Evolutionary conservation across 30 jellyfish, hydroid and myxozoan genomes (phyloP), one percentile per base, ranked within the genome.

Genomic region (Hydractinia echinata): DNA sequence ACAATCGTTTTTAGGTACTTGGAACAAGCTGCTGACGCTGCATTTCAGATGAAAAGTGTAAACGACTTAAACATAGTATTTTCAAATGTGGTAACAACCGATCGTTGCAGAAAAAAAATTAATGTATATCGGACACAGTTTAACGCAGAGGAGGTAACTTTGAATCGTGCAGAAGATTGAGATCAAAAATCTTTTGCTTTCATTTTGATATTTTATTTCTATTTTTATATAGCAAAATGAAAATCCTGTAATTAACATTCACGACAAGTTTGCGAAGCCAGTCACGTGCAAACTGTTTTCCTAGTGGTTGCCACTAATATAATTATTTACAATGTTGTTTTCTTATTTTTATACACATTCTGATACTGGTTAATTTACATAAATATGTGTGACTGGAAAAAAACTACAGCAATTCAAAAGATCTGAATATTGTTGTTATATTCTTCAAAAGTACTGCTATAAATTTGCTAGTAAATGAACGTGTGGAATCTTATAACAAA

Each of bases 11-110:
- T 54, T 72, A 94, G 99, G 69, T 56, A 55, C 72, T 19, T 72
- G n/a, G 90, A 79, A n/a, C 84, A 88, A 77, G 99, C 99, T n/a
- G 97, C 97, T 30, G 99, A 94, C 49, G 80, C 89, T 10, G 99
- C 99, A 20, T 87, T 66, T 79, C 96, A 84, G 81, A 61, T 81
- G 61, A 85, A 77, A 79, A 87, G 92, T 76, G 66, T 88, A 16
- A 96, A 88, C 60, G 96, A 88, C 54, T 78, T 94, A 53, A 87
- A 88, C 76, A 61, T 85, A 39, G 61, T 94, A 13, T 67, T 73
- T 9, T 21, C 82, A 20, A 94, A 85, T 87, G 99, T 77, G 60
- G 82, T 52, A 55, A 49, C 83, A 54, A 81, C 7, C 72, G 91
- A 86, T 66, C 79, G 61, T 92, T 4, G 80, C 84, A 14, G 99